Evolutionary conservation across 2,113 vertebrate genomes (phyloP).

Genomic region (Naja naja): DNA sequence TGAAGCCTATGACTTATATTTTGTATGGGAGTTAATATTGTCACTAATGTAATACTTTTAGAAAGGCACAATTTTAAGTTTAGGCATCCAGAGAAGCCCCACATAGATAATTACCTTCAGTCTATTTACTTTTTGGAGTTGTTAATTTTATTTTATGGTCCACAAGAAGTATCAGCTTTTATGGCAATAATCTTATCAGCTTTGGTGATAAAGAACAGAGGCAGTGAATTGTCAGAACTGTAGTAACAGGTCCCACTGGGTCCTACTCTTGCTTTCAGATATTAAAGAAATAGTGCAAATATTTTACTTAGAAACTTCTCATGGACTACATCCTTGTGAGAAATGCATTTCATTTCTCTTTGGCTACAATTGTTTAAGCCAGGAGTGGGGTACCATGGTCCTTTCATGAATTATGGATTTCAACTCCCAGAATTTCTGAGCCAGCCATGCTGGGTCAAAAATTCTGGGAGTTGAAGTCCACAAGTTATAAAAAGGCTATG

Average conservation of each 20-base stretch:
- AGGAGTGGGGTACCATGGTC: background rate
- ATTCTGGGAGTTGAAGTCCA: background rate
- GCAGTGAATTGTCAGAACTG: background rate
- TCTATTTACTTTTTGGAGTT: background rate
- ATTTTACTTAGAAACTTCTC: background rate
- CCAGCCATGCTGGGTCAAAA: background rate
- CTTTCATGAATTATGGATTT: background rate
- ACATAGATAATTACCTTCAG: background rate
- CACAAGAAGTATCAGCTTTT: background rate
- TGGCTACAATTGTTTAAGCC: background rate
- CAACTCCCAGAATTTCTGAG: background rate
- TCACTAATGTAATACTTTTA: background rate
- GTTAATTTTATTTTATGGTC: background rate
- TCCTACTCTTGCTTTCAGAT: background rate
- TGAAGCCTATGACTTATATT: background rate
- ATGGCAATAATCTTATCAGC: background rate
- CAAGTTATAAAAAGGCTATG: background rate
- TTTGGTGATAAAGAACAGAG: background rate
- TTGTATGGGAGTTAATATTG: background rate
- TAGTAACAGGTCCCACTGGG: background rate
- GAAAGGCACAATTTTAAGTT: background rate
- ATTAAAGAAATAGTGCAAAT: background rate
- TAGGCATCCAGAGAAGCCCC: background rate
- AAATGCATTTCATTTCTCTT: background rate
- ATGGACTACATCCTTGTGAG: background rate